Evolutionary conservation across 2,888 invertebrate species (phyloP).

Genomic region (Pseudococcus jackbeardsleyi): DNA sequence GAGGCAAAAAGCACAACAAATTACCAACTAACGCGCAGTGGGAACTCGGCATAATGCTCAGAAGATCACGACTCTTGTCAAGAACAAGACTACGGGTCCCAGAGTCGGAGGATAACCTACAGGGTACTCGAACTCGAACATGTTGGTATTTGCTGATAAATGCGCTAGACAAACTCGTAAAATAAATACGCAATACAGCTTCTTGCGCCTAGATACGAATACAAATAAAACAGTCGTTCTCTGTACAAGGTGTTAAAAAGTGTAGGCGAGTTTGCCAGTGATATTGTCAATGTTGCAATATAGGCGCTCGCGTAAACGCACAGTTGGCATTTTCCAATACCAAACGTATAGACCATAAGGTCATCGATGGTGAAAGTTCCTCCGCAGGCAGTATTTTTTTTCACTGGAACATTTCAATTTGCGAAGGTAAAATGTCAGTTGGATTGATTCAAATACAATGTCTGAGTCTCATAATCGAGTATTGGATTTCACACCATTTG

Average conservation of each 20-base stretch:
- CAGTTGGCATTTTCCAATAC: no score
- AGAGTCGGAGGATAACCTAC: background rate
- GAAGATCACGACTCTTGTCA: slow-evolving; percentile 25
- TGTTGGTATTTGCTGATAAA: background rate
- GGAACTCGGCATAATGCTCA: background rate
- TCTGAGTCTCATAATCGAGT: no score
- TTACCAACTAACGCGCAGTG: slow-evolving; percentile 6
- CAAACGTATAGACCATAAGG: no score
- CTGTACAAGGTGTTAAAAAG: slow-evolving; percentile 6
- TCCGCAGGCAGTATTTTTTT: background rate
- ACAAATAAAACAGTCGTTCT: background rate
- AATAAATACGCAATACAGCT: background rate
- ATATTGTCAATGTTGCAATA: background rate
- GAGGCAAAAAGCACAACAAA: background rate
- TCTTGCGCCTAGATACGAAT: no score
- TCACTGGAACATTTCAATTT: background rate
- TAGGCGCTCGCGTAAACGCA: background rate
- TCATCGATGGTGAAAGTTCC: no score
- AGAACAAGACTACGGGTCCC: slow-evolving; percentile 3
- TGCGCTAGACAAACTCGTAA: background rate
- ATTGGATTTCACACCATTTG: no score
- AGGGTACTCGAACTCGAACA: background rate
- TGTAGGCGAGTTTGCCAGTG: background rate
- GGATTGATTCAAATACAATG: background rate
- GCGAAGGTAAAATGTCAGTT: background rate